Conservation (phyloP, 2,888 invertebrate species). For the Synanthedon myopaeformis region DNA sequence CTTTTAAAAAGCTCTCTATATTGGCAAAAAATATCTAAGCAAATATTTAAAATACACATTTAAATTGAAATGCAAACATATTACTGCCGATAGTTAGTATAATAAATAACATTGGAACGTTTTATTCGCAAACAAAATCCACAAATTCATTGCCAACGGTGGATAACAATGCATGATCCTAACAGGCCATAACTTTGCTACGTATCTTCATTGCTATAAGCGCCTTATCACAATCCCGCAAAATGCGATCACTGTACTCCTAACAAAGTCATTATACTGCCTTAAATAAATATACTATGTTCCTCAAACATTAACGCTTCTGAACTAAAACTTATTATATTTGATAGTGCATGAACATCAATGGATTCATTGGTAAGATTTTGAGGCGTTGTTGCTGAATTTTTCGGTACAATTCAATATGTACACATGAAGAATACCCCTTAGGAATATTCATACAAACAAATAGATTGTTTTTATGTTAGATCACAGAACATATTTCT, state of each 20-base stretch:
- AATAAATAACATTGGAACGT: not conserved
- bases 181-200: not conserved
- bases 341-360: not conserved
- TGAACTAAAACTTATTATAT: not conserved
- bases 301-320: not conserved
- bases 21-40: too few relatives aligned
- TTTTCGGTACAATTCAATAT: not conserved
- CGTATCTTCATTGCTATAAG: constrained; percentile 6
- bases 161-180: not conserved
- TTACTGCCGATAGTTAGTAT: not conserved
- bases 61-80: not conserved
- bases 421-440: not conserved
- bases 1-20: too few relatives aligned
- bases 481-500: not conserved
- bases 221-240: constrained; percentile 10
- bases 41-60: too few relatives aligned
- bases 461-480: not conserved
- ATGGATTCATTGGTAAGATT: not conserved
- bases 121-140: not conserved
- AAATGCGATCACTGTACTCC: constrained; percentile 9
- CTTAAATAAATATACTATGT: not conserved
- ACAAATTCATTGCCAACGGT: not conserved
- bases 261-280: not conserved
- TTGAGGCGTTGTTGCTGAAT: not conserved
- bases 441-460: not conserved